Percentiles rank a stretch among this genome's conserved stretches.
These are phyloP conservation scores for Liopterus haemorrhoidalis DNA, from an alignment of 2,888 invertebrate genomes.

Conservation along the genomic window DNA sequence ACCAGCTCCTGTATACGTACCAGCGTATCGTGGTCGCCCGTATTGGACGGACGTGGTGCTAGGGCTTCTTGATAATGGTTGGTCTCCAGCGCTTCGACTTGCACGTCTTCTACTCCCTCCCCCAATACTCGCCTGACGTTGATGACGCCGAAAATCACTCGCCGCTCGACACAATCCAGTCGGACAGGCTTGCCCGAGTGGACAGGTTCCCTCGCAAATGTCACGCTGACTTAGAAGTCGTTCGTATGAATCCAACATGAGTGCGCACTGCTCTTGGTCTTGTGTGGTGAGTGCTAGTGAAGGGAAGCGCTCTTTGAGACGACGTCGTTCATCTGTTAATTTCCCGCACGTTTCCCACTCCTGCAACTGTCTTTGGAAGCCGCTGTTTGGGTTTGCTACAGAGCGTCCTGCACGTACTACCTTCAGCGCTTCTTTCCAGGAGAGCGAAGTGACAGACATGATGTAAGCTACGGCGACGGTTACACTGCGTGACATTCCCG, in stretches of 20 bases:
- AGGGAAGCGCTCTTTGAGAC: conserved; percentile 79
- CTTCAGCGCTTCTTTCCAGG: conserved; percentile 89
- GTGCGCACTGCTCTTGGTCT: conserved; percentile 69
- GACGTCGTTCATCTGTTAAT: conserved; percentile 71
- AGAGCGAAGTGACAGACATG: conserved; percentile 85
- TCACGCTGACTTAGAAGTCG: conserved; percentile 70
- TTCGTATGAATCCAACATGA: conserved; percentile 78
- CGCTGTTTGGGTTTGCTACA: conserved; percentile 92
- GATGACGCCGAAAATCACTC: conserved; percentile 19
- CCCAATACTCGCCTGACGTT: no score
- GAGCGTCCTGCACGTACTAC: conserved; percentile 86
- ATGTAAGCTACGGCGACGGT: conserved; percentile 94
- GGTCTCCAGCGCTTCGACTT: no score
- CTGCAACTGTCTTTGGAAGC: conserved; percentile 90
- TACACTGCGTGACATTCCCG: conserved; percentile 95
- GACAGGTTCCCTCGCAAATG: conserved; percentile 82
- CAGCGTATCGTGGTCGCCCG: conserved; percentile 55
- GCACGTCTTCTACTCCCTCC: no score
- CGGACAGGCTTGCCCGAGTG: conserved; percentile 77
- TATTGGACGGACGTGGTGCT: conserved; percentile 38
- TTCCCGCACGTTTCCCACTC: no score
- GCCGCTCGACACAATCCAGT: conserved; percentile 62
- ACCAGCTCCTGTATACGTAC: conserved; percentile 67
- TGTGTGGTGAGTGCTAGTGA: conserved; percentile 65
- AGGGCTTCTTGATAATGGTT: conserved; percentile 41